phyloP scores from a whole-genome alignment of 2,113 vertebrate genomes.

The Perognathus longimembris region DNA sequence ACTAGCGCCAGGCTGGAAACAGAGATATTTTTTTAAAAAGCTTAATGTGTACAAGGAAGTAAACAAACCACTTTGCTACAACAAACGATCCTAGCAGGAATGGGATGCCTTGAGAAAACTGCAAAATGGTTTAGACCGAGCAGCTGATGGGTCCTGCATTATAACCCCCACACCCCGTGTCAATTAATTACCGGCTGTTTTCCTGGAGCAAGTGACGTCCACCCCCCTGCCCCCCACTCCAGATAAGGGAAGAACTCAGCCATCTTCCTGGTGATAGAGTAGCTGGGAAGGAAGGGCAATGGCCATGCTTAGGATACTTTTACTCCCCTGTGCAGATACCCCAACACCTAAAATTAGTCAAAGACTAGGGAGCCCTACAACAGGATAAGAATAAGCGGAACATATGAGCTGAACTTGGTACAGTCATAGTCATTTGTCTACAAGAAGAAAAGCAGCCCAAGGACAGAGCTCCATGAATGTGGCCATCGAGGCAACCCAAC shows the following conservation, averaged over 20 bases:
- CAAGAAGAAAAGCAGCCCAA: background rate
- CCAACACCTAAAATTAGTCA: background rate
- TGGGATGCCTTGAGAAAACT: background rate
- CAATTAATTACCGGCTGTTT: background rate
- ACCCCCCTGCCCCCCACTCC: too few species aligned
- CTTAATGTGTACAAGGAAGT: background rate
- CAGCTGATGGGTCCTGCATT: too few species aligned
- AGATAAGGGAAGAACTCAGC: background rate
- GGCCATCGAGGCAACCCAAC: background rate
- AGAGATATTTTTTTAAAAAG: background rate
- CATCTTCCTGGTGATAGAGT: background rate
- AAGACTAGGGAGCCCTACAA: background rate
- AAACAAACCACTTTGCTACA: background rate
- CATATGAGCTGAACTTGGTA: rapidly evolving
- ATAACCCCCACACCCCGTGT: background rate
- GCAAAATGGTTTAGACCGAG: background rate
- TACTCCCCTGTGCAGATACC: background rate
- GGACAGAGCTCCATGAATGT: too few species aligned
- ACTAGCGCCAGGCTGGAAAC: too few species aligned
- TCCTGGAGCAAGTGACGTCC: background rate
- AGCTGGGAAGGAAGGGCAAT: background rate
- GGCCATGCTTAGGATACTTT: rapidly evolving
- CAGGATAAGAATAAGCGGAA: rapidly evolving
- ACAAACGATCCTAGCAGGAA: background rate
- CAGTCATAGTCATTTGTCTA: rapidly evolving